phyloP scores from a whole-genome alignment of 2,113 vertebrate genomes.

The Sturnira hondurensis region DNA sequence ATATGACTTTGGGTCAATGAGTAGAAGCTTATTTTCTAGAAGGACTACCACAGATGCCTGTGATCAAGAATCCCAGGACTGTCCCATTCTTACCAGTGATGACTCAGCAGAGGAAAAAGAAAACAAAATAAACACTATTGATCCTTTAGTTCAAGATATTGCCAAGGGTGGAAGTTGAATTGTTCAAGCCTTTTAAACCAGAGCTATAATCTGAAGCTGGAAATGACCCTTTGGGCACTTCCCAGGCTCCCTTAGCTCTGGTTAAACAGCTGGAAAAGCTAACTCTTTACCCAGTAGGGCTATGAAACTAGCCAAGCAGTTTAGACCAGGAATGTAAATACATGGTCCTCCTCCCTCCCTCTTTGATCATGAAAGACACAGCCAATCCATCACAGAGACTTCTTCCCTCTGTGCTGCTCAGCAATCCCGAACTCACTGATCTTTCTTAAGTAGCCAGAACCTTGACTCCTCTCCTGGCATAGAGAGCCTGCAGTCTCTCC shows the following conservation, averaged over 20 bases:
- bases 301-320: neutral
- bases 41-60: neutral
- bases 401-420: neutral
- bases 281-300: neutral
- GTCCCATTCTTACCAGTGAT: neutral
- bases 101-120: slow-evolving; percentile 39
- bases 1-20: neutral
- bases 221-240: slow-evolving; percentile 24
- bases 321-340: neutral
- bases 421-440: neutral
- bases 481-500: neutral
- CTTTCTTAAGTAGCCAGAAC: neutral
- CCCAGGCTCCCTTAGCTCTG: neutral
- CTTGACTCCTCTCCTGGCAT: neutral
- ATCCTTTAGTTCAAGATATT: neutral
- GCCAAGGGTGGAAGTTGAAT: neutral
- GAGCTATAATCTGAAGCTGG: neutral
- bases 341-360: neutral
- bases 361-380: neutral
- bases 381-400: neutral
- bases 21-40: neutral
- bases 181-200: slow-evolving; percentile 15
- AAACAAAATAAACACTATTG: slow-evolving; percentile 36
- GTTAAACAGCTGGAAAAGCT: neutral
- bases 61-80: slow-evolving; percentile 5